Base-by-base conservation (phyloP, 1,140 invertebrate species). In the Ctenoplectra terminalis region DNA sequence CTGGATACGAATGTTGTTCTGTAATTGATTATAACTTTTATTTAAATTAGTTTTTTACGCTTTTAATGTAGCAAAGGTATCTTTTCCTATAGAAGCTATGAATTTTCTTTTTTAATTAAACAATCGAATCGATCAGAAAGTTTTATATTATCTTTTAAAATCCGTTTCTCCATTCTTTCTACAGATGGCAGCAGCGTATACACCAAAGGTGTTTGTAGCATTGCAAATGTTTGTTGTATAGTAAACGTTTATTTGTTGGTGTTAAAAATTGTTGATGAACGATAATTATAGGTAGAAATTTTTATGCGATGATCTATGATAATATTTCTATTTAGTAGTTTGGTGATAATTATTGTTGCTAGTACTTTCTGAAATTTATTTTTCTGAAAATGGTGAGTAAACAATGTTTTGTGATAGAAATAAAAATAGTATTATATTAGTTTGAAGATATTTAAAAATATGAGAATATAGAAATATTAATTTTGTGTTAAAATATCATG, bases 201-300 rank as follows among this genome's bases (percentile, higher is more conserved):
- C 6, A 15, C 1, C n/a, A 6, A 20, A 72, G 17, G 40, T 15
- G 23, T 34, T 26, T 15, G 20, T 43, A 46, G 37, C 7, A 23
- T 34, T 54, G 52, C 15, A 1, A 23, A 50, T 34, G 13, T 34
- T 9, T n/a, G n/a, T 54, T 31, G 23, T 37, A 2, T 70, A 6
- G 52, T 0, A 13, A 58, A 56, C 37, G 26, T 43, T 37, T 43
- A 7, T 72, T 34, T 37, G 2, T 1, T 26, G 9, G 8, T 54
- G 17, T 37, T 26, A 15, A 17, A 71, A 29, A 29, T 6, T 29
- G 17, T 11, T 11, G 17, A 34, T 43, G 34, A 43, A 7, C 23
- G 11, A 43, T 81, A 54, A 29, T 46, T 72, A 40, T 40, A 74
- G 46, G 26, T 50, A 34, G 15, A 11, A 61, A 61, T 1, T n/a